phyloP scores from a whole-genome alignment of 2,113 vertebrate genomes.

The Camarhynchus parvulus region DNA sequence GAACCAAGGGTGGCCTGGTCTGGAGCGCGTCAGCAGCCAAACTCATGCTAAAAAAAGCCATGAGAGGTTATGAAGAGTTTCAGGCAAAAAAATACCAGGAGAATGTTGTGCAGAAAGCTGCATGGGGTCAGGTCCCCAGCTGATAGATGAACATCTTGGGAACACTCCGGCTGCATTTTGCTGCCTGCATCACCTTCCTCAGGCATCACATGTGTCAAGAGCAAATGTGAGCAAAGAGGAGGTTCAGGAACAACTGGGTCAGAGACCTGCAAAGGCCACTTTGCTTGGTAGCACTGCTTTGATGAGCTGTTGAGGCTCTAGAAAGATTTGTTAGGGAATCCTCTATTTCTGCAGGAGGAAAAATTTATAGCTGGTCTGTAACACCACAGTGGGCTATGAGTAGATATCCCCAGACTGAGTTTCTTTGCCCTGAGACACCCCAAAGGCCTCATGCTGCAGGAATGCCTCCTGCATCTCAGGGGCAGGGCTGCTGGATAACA shows the following conservation, averaged over 20 bases:
- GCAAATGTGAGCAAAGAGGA: not conserved
- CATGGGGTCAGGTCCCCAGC: not conserved
- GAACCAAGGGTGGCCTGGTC: not conserved
- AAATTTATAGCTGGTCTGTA: not conserved
- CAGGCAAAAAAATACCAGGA: not conserved
- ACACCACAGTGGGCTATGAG: not conserved
- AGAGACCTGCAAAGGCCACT: not conserved
- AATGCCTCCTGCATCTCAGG: not conserved
- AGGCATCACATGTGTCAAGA: not conserved
- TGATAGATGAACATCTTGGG: not conserved
- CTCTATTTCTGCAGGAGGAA: not conserved
- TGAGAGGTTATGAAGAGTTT: not conserved
- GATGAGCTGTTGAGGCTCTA: not conserved
- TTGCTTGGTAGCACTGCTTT: not conserved
- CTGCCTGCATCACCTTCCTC: not conserved
- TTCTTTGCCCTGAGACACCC: not conserved
- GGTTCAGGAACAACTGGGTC: not conserved
- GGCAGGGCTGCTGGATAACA: not conserved
- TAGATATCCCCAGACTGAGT: not conserved
- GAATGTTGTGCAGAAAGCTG: not conserved
- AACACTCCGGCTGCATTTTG: not conserved
- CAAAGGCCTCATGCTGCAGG: not conserved
- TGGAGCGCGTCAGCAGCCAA: not conserved
- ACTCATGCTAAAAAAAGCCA: not conserved
- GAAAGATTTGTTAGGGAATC: not conserved